These are phyloP conservation scores for Anoplopoma fimbria DNA, from an alignment of 2,113 vertebrate genomes.

Conservation along the genomic window DNA sequence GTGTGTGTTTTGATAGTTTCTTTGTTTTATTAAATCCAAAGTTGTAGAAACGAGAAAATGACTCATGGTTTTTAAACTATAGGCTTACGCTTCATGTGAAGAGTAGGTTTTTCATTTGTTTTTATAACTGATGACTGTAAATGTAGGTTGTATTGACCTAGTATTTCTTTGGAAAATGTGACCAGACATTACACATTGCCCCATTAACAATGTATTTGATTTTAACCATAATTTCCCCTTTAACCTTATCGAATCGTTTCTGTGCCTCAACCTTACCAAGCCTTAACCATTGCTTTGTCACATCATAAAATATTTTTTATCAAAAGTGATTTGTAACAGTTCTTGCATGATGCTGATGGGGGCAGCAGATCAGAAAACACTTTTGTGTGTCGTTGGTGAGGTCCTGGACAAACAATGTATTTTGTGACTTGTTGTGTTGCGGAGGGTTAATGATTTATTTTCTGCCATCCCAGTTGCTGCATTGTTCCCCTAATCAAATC, in stretches of 20 bases:
- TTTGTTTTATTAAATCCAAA: too few species aligned
- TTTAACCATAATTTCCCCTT: too few species aligned
- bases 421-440: background rate
- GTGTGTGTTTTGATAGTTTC: too few species aligned
- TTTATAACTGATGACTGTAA: too few species aligned
- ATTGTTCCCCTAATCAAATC: background rate
- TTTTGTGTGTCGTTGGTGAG: background rate
- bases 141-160: too few species aligned
- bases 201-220: too few species aligned
- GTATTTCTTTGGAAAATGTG: too few species aligned
- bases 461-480: background rate
- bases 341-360: background rate
- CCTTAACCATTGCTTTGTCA: background rate
- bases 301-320: background rate
- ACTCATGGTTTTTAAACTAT: too few species aligned
- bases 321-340: too few species aligned
- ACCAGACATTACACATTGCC: background rate
- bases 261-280: background rate
- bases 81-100: too few species aligned
- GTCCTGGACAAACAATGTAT: background rate
- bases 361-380: background rate
- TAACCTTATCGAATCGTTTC: background rate
- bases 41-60: too few species aligned
- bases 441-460: background rate
- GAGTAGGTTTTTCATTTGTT: too few species aligned